phyloP scores from a whole-genome alignment of 2,888 invertebrate genomes.

The Andrena praecox region DNA sequence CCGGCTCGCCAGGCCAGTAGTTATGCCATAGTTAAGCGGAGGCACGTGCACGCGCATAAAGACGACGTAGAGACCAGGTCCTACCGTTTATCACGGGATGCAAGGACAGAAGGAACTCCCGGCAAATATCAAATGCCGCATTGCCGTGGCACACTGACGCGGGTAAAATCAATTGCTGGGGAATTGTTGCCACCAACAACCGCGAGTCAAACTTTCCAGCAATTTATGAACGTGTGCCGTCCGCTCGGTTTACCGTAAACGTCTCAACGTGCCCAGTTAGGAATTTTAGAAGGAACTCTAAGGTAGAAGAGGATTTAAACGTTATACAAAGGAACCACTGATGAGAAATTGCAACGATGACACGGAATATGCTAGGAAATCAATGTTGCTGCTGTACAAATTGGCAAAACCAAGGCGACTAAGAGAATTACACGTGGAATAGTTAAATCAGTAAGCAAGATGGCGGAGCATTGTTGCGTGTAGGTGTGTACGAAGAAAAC shows the following conservation, averaged over 20 bases:
- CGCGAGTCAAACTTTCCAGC: constrained; percentile 16
- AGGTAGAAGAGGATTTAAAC: too few relatives aligned
- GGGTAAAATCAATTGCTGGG: constrained; percentile 34
- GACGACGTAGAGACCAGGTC: constrained; percentile 32
- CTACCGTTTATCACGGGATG: constrained; percentile 40
- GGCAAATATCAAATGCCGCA: constrained; percentile 45
- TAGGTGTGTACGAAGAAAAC: not conserved
- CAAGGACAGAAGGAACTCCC: constrained; percentile 36
- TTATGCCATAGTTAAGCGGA: constrained; percentile 55
- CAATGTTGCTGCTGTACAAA: too few relatives aligned
- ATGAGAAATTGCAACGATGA: too few relatives aligned
- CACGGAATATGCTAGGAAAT: too few relatives aligned
- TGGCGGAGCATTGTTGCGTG: too few relatives aligned
- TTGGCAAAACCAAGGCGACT: too few relatives aligned
- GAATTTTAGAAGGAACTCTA: too few relatives aligned
- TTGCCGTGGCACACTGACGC: constrained; percentile 10
- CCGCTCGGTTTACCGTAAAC: not conserved
- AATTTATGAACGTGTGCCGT: constrained; percentile 14
- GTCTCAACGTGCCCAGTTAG: not conserved
- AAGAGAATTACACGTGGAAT: too few relatives aligned
- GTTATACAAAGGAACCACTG: too few relatives aligned
- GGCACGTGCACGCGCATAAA: constrained; percentile 59
- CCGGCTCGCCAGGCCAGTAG: constrained; percentile 42
- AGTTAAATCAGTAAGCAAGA: too few relatives aligned
- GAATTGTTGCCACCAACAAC: constrained; percentile 28